These are phyloP conservation scores for Euclidia mi DNA, from an alignment of 2,888 invertebrate genomes.

Conservation along the genomic window DNA sequence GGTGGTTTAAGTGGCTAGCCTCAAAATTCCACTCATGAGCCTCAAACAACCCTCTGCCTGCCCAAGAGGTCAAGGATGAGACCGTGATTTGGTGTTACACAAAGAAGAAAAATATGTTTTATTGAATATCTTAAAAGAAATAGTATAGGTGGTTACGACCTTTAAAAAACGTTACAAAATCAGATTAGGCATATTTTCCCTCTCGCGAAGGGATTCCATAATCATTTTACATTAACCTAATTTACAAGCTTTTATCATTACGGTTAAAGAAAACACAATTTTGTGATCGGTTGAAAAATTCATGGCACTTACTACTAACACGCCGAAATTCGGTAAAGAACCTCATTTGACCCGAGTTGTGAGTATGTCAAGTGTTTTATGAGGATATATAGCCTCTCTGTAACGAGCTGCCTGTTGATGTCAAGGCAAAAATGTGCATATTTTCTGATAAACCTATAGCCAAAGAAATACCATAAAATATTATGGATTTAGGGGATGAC, in stretches of 20 bases:
- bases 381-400: conserved; percentile 3
- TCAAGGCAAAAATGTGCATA: not conserved
- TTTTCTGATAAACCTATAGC: not conserved
- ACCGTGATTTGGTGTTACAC: too few relatives aligned
- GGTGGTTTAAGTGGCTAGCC: too few relatives aligned
- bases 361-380: conserved; percentile 8
- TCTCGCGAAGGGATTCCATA: conserved; percentile 30
- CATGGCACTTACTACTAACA: conserved; percentile 36
- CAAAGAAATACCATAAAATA: not conserved
- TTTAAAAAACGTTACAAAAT: not conserved
- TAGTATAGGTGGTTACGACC: too few relatives aligned
- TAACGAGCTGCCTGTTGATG: not conserved
- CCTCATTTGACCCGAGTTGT: conserved; percentile 21
- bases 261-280: conserved; percentile 42
- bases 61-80: too few relatives aligned
- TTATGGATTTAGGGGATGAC: not conserved
- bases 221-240: conserved; percentile 47
- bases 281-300: conserved; percentile 39
- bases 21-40: too few relatives aligned
- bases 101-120: too few relatives aligned
- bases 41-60: too few relatives aligned
- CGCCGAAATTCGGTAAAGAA: conserved; percentile 28
- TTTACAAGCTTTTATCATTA: conserved; percentile 50
- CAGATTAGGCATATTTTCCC: conserved; percentile 7
- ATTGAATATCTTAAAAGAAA: too few relatives aligned